phyloP scores from a whole-genome alignment of 2,113 vertebrate species.

The Brachypodius melanocephalos region DNA sequence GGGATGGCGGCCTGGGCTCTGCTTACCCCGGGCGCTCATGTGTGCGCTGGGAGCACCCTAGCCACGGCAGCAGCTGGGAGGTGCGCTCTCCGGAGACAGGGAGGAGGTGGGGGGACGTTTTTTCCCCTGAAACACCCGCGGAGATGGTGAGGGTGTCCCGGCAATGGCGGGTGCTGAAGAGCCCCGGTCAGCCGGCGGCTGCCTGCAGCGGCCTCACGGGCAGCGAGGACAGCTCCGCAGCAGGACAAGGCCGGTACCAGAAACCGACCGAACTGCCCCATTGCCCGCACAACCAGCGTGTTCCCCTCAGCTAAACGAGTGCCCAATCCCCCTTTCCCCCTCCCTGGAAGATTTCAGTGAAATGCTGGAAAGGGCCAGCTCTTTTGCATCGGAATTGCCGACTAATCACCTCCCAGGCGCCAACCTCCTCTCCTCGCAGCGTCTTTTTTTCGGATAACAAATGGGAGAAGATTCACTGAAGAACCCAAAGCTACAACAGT shows the following conservation, averaged over 20 bases:
- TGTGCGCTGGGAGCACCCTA: too few species aligned
- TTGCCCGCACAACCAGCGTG: background rate
- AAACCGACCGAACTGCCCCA: too few species aligned
- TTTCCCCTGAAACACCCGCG: background rate
- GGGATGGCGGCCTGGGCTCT: too few species aligned
- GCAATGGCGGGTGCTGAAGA: background rate
- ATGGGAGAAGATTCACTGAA: background rate
- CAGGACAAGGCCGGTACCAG: background rate
- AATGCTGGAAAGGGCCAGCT: background rate
- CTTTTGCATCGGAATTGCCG: background rate
- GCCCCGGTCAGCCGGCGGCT: background rate
- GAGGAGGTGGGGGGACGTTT: too few species aligned
- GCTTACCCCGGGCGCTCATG: accelerated
- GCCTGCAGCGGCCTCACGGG: background rate
- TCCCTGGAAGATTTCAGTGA: background rate
- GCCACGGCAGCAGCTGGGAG: background rate
- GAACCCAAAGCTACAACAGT: background rate
- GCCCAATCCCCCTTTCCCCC: accelerated
- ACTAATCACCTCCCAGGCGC: background rate
- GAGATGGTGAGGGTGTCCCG: background rate
- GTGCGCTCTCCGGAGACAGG: background rate
- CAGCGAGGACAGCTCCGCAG: background rate
- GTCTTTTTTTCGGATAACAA: background rate
- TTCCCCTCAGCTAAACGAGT: background rate
- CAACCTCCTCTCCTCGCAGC: background rate